A percentile compares a stretch with the other conserved stretches of the same genome.
Conservation (phyloP, 2,797 vertebrate genomes). For the Fistularia tabacaria region DNA sequence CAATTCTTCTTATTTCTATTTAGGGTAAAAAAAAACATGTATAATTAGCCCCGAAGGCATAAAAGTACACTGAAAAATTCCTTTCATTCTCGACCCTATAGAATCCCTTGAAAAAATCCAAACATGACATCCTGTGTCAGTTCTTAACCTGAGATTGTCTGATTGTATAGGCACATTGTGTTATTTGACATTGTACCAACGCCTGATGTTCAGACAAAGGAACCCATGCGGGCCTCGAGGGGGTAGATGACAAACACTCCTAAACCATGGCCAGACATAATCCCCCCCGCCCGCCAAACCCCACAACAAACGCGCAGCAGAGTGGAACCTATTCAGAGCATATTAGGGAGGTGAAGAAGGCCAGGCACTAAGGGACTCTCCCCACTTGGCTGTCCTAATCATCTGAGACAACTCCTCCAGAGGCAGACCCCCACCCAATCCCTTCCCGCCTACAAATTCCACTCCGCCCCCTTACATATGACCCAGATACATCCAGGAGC, state of each 20-base stretch:
- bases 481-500: slow-evolving; percentile 67
- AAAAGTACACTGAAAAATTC: not conserved
- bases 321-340: slow-evolving; percentile 72
- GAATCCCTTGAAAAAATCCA: slow-evolving; percentile 17
- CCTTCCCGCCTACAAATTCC: slow-evolving; percentile 39
- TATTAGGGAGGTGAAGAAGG: slow-evolving; percentile 77
- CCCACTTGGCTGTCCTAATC: slow-evolving; percentile 67
- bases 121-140: slow-evolving; percentile 42
- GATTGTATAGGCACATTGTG: slow-evolving; percentile 58
- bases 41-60: no score
- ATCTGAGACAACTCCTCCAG: slow-evolving; percentile 64
- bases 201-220: slow-evolving; percentile 66
- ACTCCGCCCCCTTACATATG: slow-evolving; percentile 44
- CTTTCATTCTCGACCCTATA: slow-evolving; percentile 8
- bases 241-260: slow-evolving; percentile 73
- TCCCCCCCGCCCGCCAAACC: slow-evolving; percentile 51
- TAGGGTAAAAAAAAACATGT: no score
- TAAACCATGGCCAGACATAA: slow-evolving; percentile 70
- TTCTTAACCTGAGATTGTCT: slow-evolving; percentile 45
- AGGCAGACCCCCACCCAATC: slow-evolving; percentile 35
- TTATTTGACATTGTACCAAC: slow-evolving; percentile 58
- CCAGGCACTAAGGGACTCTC: slow-evolving; percentile 70
- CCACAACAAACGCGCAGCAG: slow-evolving; percentile 56
- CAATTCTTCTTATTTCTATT: no score
- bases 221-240: slow-evolving; percentile 63